Evolutionary conservation across 2,888 invertebrate species (phyloP).

Genomic region (Dicycla oo): DNA sequence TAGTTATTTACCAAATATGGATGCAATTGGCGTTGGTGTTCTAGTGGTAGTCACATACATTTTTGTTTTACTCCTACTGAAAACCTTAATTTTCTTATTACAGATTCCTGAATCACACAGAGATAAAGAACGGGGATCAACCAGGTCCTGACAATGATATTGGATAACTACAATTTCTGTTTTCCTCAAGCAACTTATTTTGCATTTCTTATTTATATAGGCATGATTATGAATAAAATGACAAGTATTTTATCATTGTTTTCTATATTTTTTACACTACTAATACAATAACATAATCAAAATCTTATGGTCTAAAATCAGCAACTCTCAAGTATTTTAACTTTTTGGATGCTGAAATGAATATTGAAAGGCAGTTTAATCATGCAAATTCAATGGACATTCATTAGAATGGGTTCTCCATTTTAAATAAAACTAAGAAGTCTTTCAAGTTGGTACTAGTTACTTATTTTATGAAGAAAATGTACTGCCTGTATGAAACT

Average conservation of each 20-base stretch:
- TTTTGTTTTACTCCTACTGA: neutral
- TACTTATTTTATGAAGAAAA: neutral
- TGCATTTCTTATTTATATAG: constrained; percentile 19
- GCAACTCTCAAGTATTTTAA: neutral
- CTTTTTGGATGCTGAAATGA: neutral
- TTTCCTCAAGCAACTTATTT: constrained; percentile 29
- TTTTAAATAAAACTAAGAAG: neutral
- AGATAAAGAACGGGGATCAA: constrained; percentile 51
- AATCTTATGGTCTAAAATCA: constrained; percentile 5
- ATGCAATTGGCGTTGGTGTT: no score
- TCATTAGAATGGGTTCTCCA: neutral
- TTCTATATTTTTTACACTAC: constrained; percentile 47
- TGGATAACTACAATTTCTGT: constrained; percentile 11
- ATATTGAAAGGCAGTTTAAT: constrained; percentile 7
- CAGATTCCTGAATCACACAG: constrained; percentile 66
- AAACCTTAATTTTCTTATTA: constrained; percentile 44
- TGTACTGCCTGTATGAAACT: neutral
- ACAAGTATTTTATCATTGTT: constrained; percentile 28
- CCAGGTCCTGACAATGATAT: constrained; percentile 57
- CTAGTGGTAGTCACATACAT: no score
- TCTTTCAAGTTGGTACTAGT: neutral
- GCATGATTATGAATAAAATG: constrained; percentile 53
- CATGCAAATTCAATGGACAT: neutral
- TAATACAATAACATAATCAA: constrained; percentile 14
- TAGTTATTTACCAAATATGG: no score